Evolutionary conservation across 2,888 invertebrate genomes (phyloP), one percentile per base, ranked within the genome.

Genomic region (Amblyjoppa fuscipennis): DNA sequence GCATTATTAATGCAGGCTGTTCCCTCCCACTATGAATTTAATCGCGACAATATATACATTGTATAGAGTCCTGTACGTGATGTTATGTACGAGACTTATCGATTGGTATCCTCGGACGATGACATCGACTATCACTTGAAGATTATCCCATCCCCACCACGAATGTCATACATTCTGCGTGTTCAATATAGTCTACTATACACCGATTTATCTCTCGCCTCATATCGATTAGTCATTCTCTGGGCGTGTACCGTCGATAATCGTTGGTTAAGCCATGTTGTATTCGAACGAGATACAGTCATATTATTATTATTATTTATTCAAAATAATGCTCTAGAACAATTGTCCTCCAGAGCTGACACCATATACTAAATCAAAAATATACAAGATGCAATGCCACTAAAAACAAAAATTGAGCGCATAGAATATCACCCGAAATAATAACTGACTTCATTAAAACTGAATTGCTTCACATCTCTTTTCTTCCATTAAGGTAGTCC

Each of bases 51-150:
- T 25, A 70, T 3, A 41, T n/a, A 61, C 20, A 6, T 38, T 38
- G 38, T 45, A 7, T 0, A 59, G 11, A 59, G 59, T 56, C 59
- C 25, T 20, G 25, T 59, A 13, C 38, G 6, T 59, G 25, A 13
- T 59, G 28, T 25, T 59, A 59, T 64, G 64, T 49, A 34, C 31
- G 51, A 34, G 53, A 53, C 38, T 64, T 61, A 71, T 71, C 71
- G 79, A 79, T 71, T 53, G 11, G 20, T 71, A 64, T 71, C 64
- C 25, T 41, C 51, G 51, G 20, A 38, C 71, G 64, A 71, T 79
- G 71, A 79, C 79, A 79, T 70, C 64, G 51, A n/a, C 45, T 64
- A 53, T 16, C 34, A 13, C 13, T 59, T 11, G 59, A 28, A 0
- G 20, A 38, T 74, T 45, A 41, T 74, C 59, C 25, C 41, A 34